These are phyloP conservation scores for Trematocara nigrifrons DNA, from an alignment of 2,113 vertebrate genomes.

Conservation along the genomic window DNA sequence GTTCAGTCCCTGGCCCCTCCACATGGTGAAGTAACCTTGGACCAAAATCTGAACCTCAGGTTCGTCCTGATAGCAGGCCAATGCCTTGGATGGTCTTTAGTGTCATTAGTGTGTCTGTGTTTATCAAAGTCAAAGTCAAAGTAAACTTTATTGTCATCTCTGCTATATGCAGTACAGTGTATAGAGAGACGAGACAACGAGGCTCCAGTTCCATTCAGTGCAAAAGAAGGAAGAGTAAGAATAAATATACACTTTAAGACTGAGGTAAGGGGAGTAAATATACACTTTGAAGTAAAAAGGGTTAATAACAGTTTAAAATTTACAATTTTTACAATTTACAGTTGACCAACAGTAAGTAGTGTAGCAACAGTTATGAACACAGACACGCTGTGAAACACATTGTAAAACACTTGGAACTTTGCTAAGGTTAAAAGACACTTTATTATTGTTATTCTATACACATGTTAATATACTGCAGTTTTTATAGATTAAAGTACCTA, in stretches of 20 bases:
- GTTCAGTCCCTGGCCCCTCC: neutral
- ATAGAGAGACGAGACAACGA: neutral
- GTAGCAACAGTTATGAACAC: neutral
- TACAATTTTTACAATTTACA: neutral
- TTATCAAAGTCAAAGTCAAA: neutral
- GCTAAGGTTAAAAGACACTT: neutral
- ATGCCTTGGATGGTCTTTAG: neutral
- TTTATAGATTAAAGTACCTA: neutral
- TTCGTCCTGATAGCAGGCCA: neutral
- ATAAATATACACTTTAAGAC: neutral
- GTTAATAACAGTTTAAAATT: neutral
- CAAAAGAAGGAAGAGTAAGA: neutral
- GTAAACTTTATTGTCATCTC: neutral
- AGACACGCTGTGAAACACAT: neutral
- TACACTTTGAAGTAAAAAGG: neutral
- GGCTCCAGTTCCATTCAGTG: neutral
- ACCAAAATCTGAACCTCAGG: neutral
- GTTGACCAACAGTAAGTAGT: neutral
- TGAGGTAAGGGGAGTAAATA: neutral
- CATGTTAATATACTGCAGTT: neutral
- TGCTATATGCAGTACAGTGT: neutral
- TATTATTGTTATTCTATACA: neutral
- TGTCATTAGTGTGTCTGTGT: neutral
- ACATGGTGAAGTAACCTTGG: neutral
- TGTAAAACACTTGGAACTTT: neutral